Evolutionary conservation across 2,888 invertebrate genomes (phyloP).

Genomic region (Himalopsyche japonica): DNA sequence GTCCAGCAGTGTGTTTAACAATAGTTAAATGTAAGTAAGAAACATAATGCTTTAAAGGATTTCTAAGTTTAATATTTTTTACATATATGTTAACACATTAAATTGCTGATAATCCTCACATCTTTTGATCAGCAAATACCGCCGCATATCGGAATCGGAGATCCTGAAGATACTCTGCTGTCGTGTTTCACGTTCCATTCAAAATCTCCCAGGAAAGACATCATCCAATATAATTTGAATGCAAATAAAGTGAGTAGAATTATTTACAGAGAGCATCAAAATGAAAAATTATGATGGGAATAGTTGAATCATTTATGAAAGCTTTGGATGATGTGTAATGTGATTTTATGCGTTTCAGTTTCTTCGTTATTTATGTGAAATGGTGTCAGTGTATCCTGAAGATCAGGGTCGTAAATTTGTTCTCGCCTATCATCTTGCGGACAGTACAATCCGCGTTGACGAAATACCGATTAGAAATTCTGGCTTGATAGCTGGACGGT

Average conservation of each 20-base stretch:
- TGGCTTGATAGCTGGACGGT: slow-evolving; percentile 76
- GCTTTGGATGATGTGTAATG: too few species aligned
- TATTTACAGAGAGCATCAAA: too few species aligned
- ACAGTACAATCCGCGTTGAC: slow-evolving; percentile 74
- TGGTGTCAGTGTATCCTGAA: slow-evolving; percentile 80
- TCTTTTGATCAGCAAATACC: slow-evolving; percentile 48
- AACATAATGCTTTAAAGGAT: too few species aligned
- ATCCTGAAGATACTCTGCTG: slow-evolving; percentile 76
- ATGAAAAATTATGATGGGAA: too few species aligned
- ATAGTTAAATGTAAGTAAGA: too few species aligned
- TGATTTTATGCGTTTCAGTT: slow-evolving; percentile 48
- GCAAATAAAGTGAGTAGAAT: slow-evolving; percentile 60
- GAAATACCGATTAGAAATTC: slow-evolving; percentile 76
- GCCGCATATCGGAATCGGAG: slow-evolving; percentile 76
- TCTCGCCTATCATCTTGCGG: slow-evolving; percentile 73
- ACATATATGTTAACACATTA: too few species aligned
- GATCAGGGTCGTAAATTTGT: slow-evolving; percentile 76
- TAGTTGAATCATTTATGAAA: slow-evolving; percentile 24
- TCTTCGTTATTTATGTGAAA: slow-evolving; percentile 73
- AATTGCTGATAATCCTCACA: too few species aligned
- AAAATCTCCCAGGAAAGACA: slow-evolving; percentile 73
- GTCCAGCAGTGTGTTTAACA: too few species aligned
- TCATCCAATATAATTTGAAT: slow-evolving; percentile 75
- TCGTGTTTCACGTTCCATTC: slow-evolving; percentile 72
- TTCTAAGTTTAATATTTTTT: too few species aligned